Base-by-base conservation (phyloP, 2,113 vertebrate species). In the Leuciscus idus region DNA sequence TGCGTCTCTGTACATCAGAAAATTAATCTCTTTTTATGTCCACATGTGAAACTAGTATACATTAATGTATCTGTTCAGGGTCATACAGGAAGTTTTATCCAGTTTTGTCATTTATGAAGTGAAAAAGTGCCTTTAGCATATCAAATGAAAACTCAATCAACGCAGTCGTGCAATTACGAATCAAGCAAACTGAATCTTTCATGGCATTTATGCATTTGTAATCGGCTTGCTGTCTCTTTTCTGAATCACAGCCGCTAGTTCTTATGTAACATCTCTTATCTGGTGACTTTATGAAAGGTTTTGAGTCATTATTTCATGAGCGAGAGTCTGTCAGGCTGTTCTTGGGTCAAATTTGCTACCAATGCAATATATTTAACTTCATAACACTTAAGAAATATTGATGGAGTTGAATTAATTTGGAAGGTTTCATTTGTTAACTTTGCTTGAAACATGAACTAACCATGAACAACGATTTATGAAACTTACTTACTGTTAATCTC, bases 111-210 rank as follows among this genome's bases (percentile, higher is more conserved):
- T 46, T 62, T 0, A 33, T 33, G 0, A 62, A 28, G 13, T 62
- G 15, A 28, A 26, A 26, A 26, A 46, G 59, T 19, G 26, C 13
- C 59, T 46, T 36, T 19, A 28, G n/a, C n/a, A 48, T 64, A 39
- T 81, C 79, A n/a, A 62, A 61, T 26, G 77, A 62, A 36, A 64
- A 48, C 79, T 48, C 43, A 43, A 64, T 81, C 59, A 21, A 5
- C 23, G 8, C n/a, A 81, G 78, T 64, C 78, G 2, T 64, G 36
- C 79, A 64, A 81, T 81, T 81, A 48, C 48, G n/a, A 81, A 9
- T 46, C 15, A 21, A 28, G 36, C 79, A 21, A 48, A 64, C 46
- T 26, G 26, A 48, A 64, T 81, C 59, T 48, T 81, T 81, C 23
- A 26, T 39, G 33, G 55, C 55, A 80, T 43, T 43, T 78, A 57